Evolutionary conservation across 2,113 vertebrate genomes (phyloP).

Genomic region (Todiramphus chloris): DNA sequence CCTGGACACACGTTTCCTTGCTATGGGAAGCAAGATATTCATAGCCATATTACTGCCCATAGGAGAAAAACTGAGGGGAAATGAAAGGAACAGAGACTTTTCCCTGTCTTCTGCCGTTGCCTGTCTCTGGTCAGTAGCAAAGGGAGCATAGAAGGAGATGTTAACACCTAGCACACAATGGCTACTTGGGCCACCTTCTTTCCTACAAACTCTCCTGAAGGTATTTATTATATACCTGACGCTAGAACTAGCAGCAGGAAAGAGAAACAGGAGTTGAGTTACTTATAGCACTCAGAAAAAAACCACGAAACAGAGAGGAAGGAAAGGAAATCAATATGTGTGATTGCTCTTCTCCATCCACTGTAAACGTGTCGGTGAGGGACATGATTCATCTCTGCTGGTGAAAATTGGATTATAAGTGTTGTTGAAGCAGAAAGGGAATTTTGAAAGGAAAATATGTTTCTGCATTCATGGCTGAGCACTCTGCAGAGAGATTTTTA

Average conservation of each 20-base stretch:
- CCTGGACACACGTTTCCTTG: neutral
- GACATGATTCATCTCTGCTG: constrained; percentile 47
- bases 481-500: neutral
- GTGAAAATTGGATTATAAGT: constrained; percentile 53
- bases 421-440: constrained; percentile 43
- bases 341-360: constrained; percentile 43
- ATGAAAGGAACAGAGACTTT: neutral
- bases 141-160: neutral
- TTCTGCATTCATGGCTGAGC: neutral
- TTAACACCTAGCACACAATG: neutral
- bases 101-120: neutral
- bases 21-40: neutral
- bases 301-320: neutral
- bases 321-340: constrained; percentile 45
- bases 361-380: constrained; percentile 27
- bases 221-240: neutral
- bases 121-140: neutral
- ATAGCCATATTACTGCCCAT: neutral
- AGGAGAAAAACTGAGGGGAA: neutral
- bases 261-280: neutral
- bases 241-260: neutral
- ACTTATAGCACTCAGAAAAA: neutral
- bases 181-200: neutral
- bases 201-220: neutral
- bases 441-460: constrained; percentile 39